Conservation (phyloP, 2,113 vertebrate genomes). For the Percopsis transmontana region DNA sequence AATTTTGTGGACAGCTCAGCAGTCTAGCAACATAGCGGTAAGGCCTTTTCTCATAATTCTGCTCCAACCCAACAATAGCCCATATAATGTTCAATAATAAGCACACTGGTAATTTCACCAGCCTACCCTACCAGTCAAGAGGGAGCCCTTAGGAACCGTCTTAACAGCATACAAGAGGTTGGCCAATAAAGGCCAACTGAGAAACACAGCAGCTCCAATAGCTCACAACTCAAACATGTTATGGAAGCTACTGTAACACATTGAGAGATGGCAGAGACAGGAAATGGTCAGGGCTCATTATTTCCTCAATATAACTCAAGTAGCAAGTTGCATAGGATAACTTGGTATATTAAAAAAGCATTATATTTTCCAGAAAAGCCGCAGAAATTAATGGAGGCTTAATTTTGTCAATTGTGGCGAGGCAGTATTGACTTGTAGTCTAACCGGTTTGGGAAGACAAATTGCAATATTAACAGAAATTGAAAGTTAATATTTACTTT, state of each 20-base stretch:
- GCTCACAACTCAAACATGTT: neutral
- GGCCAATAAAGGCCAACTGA: neutral
- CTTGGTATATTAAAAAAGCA: no score
- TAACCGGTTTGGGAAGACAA: no score
- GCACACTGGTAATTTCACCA: conserved; percentile 9
- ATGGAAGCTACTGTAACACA: no score
- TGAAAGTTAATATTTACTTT: no score
- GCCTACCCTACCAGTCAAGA: neutral
- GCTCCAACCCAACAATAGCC: conserved; percentile 5
- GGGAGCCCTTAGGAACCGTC: neutral
- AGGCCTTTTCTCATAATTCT: neutral
- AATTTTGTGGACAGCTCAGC: neutral
- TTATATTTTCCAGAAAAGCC: no score
- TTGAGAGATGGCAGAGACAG: no score
- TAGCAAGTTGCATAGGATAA: no score
- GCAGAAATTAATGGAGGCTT: no score
- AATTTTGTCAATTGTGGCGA: no score
- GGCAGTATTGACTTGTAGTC: no score
- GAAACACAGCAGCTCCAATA: neutral
- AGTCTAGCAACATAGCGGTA: neutral
- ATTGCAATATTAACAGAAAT: no score
- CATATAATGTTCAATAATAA: conserved; percentile 5
- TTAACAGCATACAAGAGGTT: neutral
- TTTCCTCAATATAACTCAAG: no score
- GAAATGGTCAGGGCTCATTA: neutral